Conservation (phyloP, 1,140 invertebrate genomes). For the Neocloeon triangulifer region DNA sequence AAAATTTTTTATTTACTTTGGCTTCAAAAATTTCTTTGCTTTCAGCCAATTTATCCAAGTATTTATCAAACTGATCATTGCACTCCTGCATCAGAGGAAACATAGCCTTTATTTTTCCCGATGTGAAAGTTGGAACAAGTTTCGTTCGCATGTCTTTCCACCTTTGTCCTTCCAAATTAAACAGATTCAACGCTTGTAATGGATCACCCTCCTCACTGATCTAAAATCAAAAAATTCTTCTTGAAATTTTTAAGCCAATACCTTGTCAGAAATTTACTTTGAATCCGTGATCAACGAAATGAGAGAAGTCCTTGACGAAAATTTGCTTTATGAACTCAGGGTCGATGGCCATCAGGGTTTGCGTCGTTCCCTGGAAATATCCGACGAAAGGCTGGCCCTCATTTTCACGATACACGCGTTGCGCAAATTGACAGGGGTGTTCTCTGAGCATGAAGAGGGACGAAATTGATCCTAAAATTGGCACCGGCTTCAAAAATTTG, state of each 20-base stretch:
- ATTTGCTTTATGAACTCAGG: slow-evolving; percentile 26
- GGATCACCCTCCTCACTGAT: neutral
- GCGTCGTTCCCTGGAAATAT: too few species aligned
- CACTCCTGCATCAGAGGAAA: neutral
- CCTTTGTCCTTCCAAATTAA: slow-evolving; percentile 1
- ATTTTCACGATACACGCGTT: too few species aligned
- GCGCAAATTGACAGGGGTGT: too few species aligned
- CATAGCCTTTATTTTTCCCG: slow-evolving; percentile 1
- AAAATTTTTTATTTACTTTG: too few species aligned
- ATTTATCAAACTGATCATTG: neutral
- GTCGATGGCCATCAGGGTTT: slow-evolving; percentile 25
- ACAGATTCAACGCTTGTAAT: neutral
- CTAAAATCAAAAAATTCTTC: too few species aligned
- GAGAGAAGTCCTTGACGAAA: slow-evolving; percentile 26
- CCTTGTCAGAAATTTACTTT: too few species aligned
- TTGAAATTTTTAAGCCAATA: too few species aligned
- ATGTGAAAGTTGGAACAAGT: neutral
- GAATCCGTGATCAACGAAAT: slow-evolving; percentile 20
- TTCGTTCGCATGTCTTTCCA: neutral
- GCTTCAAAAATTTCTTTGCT: too few species aligned
- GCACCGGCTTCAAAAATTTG: slow-evolving; percentile 17
- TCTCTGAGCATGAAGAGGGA: slow-evolving; percentile 8
- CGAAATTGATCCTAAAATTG: slow-evolving; percentile 20
- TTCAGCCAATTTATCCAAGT: slow-evolving; percentile 4
- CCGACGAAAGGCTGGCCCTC: too few species aligned